phyloP scores from a whole-genome alignment of 1,140 invertebrate species.

The Drosophila sproati region DNA sequence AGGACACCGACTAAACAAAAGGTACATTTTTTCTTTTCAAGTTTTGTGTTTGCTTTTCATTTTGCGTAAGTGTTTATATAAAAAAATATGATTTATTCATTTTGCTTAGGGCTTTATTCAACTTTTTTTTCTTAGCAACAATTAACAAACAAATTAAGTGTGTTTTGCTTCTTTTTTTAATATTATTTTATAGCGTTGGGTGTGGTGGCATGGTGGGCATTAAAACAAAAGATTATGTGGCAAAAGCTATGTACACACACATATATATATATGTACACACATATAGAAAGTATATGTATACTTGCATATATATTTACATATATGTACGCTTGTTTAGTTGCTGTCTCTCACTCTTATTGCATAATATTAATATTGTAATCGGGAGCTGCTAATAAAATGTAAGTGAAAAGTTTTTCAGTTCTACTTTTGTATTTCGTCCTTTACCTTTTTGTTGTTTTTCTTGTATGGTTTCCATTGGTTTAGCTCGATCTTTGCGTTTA shows the following conservation, averaged over 20 bases:
- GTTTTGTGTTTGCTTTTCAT: conserved; percentile 13
- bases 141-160: conserved; percentile 72
- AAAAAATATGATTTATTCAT: conserved; percentile 40
- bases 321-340: conserved; percentile 25
- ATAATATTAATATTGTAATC: conserved; percentile 33
- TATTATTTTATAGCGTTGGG: conserved; percentile 32
- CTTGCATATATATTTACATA: conserved; percentile 2
- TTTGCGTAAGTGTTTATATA: conserved; percentile 28
- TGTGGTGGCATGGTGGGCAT: conserved; percentile 26
- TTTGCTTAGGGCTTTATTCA: conserved; percentile 51
- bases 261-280: conserved; percentile 6
- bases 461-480: conserved; percentile 24
- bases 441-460: not conserved
- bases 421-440: conserved; percentile 35
- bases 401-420: conserved; percentile 51
- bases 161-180: conserved; percentile 1
- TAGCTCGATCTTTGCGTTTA: conserved; percentile 54
- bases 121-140: conserved; percentile 58
- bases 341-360: conserved; percentile 49
- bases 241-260: conserved; percentile 16
- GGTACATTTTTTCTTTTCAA: conserved; percentile 51
- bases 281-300: not conserved
- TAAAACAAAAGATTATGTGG: conserved; percentile 24
- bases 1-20: conserved; percentile 53
- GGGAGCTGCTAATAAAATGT: conserved; percentile 46